phyloP scores from a whole-genome alignment of 2,797 vertebrate genomes.

The Ptychobarbus kaznakovi region DNA sequence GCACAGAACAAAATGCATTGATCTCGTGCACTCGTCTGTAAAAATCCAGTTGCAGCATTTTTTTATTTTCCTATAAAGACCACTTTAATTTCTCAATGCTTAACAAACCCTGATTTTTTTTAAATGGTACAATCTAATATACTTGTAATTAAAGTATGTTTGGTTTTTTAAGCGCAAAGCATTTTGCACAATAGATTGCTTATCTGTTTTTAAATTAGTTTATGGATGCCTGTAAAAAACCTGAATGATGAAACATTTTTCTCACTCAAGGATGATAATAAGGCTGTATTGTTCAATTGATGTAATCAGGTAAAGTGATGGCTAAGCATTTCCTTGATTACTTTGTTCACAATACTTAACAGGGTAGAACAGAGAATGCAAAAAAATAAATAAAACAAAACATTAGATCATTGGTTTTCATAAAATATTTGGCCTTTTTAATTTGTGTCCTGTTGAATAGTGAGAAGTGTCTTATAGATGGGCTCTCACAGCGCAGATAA shows the following conservation, averaged over 20 bases:
- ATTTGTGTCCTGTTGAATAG: not conserved
- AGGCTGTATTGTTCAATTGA: not conserved
- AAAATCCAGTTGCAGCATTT: not conserved
- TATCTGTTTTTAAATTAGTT: not conserved
- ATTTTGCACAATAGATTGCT: not conserved
- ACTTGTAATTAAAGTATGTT: too few species aligned
- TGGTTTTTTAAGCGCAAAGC: too few species aligned
- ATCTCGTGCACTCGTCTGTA: not conserved
- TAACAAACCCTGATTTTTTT: too few species aligned
- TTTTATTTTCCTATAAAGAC: not conserved
- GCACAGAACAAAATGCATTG: not conserved
- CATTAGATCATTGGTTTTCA: not conserved
- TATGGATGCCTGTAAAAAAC: not conserved
- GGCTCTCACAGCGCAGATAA: conserved; percentile 63
- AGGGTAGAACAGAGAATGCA: not conserved
- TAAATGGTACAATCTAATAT: not conserved
- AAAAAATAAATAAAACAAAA: not conserved
- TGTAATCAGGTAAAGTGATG: not conserved
- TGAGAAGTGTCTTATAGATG: not conserved
- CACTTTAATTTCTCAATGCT: not conserved
- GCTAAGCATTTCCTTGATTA: not conserved
- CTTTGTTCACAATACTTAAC: not conserved
- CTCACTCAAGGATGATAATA: not conserved
- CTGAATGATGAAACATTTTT: not conserved
- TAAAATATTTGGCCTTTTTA: not conserved